Base-by-base conservation (phyloP, 23 tunicate species). In the Pegea sp. region DNA sequence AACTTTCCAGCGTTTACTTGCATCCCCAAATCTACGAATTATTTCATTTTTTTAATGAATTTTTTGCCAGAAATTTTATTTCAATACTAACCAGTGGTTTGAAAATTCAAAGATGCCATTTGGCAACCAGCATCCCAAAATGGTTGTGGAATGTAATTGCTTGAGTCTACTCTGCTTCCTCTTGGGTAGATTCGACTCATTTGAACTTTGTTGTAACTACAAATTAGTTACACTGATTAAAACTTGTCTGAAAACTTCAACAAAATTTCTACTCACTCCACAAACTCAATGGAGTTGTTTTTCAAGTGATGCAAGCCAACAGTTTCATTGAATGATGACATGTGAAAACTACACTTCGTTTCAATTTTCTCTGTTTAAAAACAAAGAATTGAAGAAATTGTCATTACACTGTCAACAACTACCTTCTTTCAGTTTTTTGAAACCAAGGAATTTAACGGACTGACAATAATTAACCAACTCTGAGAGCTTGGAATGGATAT, bases 41-140 rank as follows among this genome's bases (percentile, higher is more conserved):
- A 18, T 22, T n/a, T n/a, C n/a, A n/a, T n/a, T n/a, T n/a, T n/a
- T n/a, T n/a, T n/a, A n/a, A n/a, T n/a, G n/a, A n/a, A n/a, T n/a
- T n/a, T n/a, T n/a, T n/a, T n/a, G n/a, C n/a, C n/a, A n/a, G n/a
- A n/a, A n/a, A n/a, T n/a, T n/a, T n/a, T n/a, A n/a, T n/a, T n/a
- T n/a, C 19, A 21, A 53, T 5, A 49, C 61, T 42, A 27, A 76
- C 88, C 98, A 30, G 78, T 57, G 5, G 98, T 89, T 44, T 89
- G 98, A 27, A 60, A 71, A 52, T 89, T 89, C 23, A 89, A 62
- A 2, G 98, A 70, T 28, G 77, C 98, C 69, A 89, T 59, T 60
- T 89, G 98, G 61, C 98, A 89, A 3, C 98, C 98, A 0, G 80
- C 98, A 34, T 71, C 63, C 98, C 98, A 89, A 56, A 89, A 89